phyloP scores from a whole-genome alignment of 2,113 vertebrate species.

The Martes martes region DNA sequence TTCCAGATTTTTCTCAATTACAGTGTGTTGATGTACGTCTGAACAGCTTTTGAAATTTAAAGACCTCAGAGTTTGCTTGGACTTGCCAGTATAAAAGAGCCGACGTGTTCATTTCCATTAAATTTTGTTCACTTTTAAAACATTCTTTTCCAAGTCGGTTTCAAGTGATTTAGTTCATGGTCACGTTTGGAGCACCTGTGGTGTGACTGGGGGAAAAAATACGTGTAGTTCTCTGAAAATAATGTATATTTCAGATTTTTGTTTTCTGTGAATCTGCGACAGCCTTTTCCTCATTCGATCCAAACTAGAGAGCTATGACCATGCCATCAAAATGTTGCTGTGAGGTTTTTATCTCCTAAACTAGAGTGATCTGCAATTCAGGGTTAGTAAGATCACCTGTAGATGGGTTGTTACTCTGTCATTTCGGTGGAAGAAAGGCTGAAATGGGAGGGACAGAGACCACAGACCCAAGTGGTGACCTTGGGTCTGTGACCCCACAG shows the following conservation, averaged over 20 bases:
- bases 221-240: neutral
- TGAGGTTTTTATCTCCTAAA: neutral
- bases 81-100: neutral
- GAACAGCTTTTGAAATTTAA: neutral
- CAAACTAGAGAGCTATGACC: neutral
- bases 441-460: neutral
- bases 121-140: neutral
- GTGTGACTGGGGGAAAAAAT: neutral
- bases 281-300: neutral
- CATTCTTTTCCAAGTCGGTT: neutral
- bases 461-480: neutral
- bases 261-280: neutral
- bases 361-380: neutral
- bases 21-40: neutral
- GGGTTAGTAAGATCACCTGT: neutral
- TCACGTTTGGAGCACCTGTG: neutral
- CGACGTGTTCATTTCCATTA: neutral
- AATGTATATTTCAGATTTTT: neutral
- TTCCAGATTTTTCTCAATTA: neutral
- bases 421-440: neutral
- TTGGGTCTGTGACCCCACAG: too few relatives aligned
- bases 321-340: neutral
- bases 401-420: neutral
- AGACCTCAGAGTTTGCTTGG: neutral
- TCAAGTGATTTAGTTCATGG: slow-evolving; percentile 16